Conservation (phyloP, 2,888 invertebrate genomes). For the Myopa testacea region DNA sequence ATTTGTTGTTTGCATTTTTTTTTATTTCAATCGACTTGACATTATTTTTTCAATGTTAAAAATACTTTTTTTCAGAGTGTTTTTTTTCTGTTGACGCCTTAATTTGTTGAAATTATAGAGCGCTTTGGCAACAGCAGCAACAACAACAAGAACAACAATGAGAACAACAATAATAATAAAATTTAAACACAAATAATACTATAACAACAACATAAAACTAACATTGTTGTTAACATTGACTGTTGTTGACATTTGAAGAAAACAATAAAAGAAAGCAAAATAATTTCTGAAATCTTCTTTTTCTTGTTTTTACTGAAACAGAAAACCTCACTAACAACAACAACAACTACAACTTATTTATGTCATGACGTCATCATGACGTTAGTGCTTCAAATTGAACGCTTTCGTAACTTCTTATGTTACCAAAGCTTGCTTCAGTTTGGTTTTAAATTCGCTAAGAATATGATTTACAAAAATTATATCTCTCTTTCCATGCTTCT, state of each 20-base stretch:
- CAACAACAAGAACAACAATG: constrained; percentile 13
- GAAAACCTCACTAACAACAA: too few relatives aligned
- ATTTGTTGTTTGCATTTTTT: too few relatives aligned
- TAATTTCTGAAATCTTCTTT: background rate
- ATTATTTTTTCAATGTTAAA: background rate
- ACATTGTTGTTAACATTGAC: constrained; percentile 30
- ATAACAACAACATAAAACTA: constrained; percentile 8
- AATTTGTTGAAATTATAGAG: background rate
- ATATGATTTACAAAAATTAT: too few relatives aligned
- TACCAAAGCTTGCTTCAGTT: too few relatives aligned
- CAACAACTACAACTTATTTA: too few relatives aligned
- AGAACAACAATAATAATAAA: background rate
- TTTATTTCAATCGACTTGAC: too few relatives aligned
- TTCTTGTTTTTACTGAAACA: too few relatives aligned
- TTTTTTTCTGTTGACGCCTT: background rate
- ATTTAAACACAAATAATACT: constrained; percentile 19
- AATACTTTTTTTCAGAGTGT: background rate
- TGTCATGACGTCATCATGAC: too few relatives aligned
- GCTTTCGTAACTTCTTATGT: too few relatives aligned
- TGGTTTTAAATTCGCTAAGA: too few relatives aligned
- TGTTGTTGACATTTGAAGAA: constrained; percentile 36
- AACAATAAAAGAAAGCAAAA: constrained; percentile 15
- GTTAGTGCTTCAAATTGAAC: too few relatives aligned
- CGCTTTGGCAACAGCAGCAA: background rate
- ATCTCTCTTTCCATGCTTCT: too few relatives aligned